phyloP scores from a whole-genome alignment of 2,113 vertebrate genomes.

The Austrofundulus limnaeus region DNA sequence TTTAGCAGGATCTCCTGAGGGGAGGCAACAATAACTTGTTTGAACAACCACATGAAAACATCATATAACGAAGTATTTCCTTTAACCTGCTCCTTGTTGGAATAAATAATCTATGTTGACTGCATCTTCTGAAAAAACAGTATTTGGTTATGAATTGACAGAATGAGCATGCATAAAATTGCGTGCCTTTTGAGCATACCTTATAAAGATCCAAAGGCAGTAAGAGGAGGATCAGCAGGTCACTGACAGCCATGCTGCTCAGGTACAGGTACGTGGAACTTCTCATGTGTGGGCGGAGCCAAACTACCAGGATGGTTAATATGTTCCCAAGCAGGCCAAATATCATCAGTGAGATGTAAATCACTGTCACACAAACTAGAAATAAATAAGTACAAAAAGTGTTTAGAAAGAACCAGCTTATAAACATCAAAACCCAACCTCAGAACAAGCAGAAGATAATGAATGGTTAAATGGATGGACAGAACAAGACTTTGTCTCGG shows the following conservation, averaged over 20 bases:
- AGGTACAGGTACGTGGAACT: conserved; percentile 83
- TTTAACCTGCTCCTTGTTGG: too few species aligned
- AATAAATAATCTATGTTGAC: too few species aligned
- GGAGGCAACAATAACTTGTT: conserved; percentile 1
- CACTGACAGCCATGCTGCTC: conserved; percentile 83
- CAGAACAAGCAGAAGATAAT: too few species aligned
- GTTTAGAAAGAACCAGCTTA: too few species aligned
- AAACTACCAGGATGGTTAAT: conserved; percentile 81
- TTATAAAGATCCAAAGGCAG: conserved; percentile 82
- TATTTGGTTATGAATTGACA: too few species aligned
- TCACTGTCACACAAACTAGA: conserved; percentile 68
- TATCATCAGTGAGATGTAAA: conserved; percentile 75
- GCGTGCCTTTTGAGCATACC: conserved; percentile 62
- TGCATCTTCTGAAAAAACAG: too few species aligned
- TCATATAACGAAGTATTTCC: background rate
- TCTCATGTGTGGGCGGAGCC: conserved; percentile 78
- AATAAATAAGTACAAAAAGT: conserved; percentile 3
- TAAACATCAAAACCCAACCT: too few species aligned
- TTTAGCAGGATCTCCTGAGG: conserved; percentile 31
- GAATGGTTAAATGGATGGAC: too few species aligned
- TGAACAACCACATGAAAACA: background rate
- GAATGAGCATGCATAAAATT: background rate
- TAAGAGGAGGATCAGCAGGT: conserved; percentile 78
- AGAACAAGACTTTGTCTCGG: too few species aligned
- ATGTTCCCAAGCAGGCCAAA: conserved; percentile 78